Evolutionary conservation across 2,888 invertebrate species (phyloP).

Genomic region (Lochmaea capreae): DNA sequence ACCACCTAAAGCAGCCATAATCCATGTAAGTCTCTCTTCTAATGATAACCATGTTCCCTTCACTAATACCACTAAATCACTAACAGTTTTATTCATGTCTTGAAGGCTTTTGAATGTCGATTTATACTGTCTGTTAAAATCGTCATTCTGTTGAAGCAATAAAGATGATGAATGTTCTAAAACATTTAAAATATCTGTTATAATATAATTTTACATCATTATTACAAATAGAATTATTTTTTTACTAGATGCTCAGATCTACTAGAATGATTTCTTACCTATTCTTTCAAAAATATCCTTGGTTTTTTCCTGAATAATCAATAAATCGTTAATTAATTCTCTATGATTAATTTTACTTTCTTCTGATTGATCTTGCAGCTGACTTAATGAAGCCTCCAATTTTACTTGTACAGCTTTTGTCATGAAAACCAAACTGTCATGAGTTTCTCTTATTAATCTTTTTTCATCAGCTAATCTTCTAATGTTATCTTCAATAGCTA

Average conservation of each 20-base stretch:
- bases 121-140: slow-evolving; percentile 66
- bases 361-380: slow-evolving; percentile 66
- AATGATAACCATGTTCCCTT: slow-evolving; percentile 59
- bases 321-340: slow-evolving; percentile 69
- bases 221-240: too few species aligned
- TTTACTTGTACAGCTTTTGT: slow-evolving; percentile 69
- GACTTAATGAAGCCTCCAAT: slow-evolving; percentile 68
- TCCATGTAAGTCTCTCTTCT: slow-evolving; percentile 61
- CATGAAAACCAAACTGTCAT: slow-evolving; percentile 68
- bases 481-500: slow-evolving; percentile 69
- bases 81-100: slow-evolving; percentile 69
- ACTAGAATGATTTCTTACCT: slow-evolving; percentile 58
- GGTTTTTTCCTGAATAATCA: slow-evolving; percentile 68
- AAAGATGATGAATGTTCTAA: slow-evolving; percentile 63
- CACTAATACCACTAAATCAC: slow-evolving; percentile 60
- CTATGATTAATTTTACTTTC: slow-evolving; percentile 68
- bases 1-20: slow-evolving; percentile 61
- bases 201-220: too few species aligned
- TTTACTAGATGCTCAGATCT: too few species aligned
- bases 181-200: slow-evolving; percentile 39
- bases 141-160: slow-evolving; percentile 66
- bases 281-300: slow-evolving; percentile 70
- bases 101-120: slow-evolving; percentile 66
- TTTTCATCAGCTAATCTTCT: slow-evolving; percentile 71
- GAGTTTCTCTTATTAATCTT: slow-evolving; percentile 70